Conservation (phyloP, 2,888 invertebrate genomes). For the Caenorhabditis panamensis region DNA sequence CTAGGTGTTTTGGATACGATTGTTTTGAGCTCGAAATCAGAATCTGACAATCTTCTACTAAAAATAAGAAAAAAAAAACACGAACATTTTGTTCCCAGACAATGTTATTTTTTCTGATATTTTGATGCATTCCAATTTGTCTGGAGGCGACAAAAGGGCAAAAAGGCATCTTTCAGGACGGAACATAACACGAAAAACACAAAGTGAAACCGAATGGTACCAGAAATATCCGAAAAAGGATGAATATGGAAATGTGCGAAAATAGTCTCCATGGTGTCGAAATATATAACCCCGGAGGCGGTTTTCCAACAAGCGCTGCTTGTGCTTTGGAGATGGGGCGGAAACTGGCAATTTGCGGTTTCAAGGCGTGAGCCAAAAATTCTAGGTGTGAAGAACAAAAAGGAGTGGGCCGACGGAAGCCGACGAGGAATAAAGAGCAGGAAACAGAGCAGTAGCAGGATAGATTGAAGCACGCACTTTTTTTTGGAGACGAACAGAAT, state of each 20-base stretch:
- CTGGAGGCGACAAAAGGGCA: too few relatives aligned
- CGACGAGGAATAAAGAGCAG: constrained; percentile 24
- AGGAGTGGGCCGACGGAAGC: constrained; percentile 3
- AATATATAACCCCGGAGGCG: constrained; percentile 14
- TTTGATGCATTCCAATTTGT: too few relatives aligned
- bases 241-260: constrained; percentile 20
- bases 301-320: not conserved
- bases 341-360: constrained; percentile 46
- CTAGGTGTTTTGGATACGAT: too few relatives aligned
- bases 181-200: too few relatives aligned
- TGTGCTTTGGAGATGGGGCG: constrained; percentile 21
- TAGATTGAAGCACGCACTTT: constrained; percentile 48
- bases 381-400: constrained; percentile 46
- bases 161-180: too few relatives aligned
- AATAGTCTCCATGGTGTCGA: constrained; percentile 34
- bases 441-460: constrained; percentile 20
- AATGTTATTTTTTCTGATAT: too few relatives aligned
- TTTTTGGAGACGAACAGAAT: constrained; percentile 41
- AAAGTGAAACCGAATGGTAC: too few relatives aligned
- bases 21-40: too few relatives aligned
- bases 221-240: not conserved
- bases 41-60: too few relatives aligned
- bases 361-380: constrained; percentile 27
- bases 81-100: too few relatives aligned
- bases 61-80: too few relatives aligned